phyloP scores from a whole-genome alignment of 2,888 invertebrate species.

The Ormyrus thymus region DNA sequence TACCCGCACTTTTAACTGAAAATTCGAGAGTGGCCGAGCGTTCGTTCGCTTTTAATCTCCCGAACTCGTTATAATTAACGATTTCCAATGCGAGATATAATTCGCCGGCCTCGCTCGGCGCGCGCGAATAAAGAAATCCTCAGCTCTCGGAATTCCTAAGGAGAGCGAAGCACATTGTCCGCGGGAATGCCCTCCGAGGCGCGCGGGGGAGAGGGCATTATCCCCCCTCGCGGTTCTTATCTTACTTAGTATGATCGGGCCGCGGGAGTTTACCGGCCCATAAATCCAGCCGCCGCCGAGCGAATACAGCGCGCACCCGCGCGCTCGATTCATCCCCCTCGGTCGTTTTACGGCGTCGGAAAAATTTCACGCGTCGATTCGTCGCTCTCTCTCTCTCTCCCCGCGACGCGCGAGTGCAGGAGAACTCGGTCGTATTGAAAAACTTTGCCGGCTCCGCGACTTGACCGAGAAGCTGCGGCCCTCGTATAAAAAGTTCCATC shows the following conservation, averaged over 20 bases:
- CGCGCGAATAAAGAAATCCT: not conserved
- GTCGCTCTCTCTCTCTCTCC: too few relatives aligned
- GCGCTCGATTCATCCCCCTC: not conserved
- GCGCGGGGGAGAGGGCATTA: slow-evolving; percentile 32
- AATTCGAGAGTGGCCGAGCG: not conserved
- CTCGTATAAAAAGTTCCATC: too few relatives aligned
- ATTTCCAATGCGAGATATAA: not conserved
- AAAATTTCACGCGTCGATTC: too few relatives aligned
- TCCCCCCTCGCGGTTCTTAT: slow-evolving; percentile 51
- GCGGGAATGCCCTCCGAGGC: not conserved
- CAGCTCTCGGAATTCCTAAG: slow-evolving; percentile 23
- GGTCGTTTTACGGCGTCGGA: slow-evolving; percentile 12
- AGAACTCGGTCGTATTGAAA: too few relatives aligned
- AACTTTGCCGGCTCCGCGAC: too few relatives aligned
- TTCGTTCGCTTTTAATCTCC: slow-evolving; percentile 21
- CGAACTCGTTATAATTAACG: slow-evolving; percentile 22
- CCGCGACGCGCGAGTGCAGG: too few relatives aligned
- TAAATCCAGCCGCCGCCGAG: slow-evolving; percentile 46
- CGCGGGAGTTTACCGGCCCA: slow-evolving; percentile 53
- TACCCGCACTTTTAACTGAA: slow-evolving; percentile 19
- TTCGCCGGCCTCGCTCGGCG: not conserved
- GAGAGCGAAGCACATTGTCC: slow-evolving; percentile 2
- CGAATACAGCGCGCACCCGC: not conserved
- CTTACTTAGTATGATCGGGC: slow-evolving; percentile 55
- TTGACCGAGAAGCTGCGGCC: too few relatives aligned